Evolutionary conservation across 2,888 invertebrate genomes (phyloP).

Genomic region (Drosophila rellima): DNA sequence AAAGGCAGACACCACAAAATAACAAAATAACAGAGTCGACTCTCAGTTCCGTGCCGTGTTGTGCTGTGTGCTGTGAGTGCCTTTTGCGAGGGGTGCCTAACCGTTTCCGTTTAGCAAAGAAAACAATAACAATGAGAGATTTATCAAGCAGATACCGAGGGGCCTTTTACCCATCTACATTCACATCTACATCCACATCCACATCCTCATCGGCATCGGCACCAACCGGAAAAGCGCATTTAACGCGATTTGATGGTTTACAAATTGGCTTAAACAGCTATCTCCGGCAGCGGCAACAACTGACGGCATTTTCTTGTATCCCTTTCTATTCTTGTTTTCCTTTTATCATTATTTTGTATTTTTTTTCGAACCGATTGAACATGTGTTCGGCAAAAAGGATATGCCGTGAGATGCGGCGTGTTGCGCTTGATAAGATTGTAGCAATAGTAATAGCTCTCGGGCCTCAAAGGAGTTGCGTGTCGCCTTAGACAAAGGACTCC

Average conservation of each 20-base stretch:
- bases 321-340: conserved; percentile 25
- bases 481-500: conserved; percentile 30
- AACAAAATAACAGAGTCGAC: conserved; percentile 32
- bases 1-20: conserved; percentile 35
- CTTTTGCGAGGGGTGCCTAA: conserved; percentile 64
- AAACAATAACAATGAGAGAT: conserved; percentile 78
- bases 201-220: conserved; percentile 7
- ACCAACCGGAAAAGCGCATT: conserved; percentile 77
- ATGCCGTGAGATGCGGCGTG: conserved; percentile 60
- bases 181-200: conserved; percentile 17
- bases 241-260: conserved; percentile 83
- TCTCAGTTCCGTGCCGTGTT: conserved; percentile 34
- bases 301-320: conserved; percentile 54
- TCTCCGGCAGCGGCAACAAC: conserved; percentile 56
- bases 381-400: conserved; percentile 47
- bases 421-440: conserved; percentile 68
- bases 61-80: conserved; percentile 30
- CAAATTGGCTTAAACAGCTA: conserved; percentile 82
- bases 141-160: conserved; percentile 49
- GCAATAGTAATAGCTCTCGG: conserved; percentile 25
- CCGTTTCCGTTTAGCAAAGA: conserved; percentile 81
- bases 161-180: conserved; percentile 16
- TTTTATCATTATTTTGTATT: conserved; percentile 1
- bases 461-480: conserved; percentile 33
- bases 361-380: conserved; percentile 24